Percentiles rank a stretch among this genome's conserved stretches.
phyloP scores from a whole-genome alignment of 1,140 invertebrate species.

The Laodelphax striatellus region DNA sequence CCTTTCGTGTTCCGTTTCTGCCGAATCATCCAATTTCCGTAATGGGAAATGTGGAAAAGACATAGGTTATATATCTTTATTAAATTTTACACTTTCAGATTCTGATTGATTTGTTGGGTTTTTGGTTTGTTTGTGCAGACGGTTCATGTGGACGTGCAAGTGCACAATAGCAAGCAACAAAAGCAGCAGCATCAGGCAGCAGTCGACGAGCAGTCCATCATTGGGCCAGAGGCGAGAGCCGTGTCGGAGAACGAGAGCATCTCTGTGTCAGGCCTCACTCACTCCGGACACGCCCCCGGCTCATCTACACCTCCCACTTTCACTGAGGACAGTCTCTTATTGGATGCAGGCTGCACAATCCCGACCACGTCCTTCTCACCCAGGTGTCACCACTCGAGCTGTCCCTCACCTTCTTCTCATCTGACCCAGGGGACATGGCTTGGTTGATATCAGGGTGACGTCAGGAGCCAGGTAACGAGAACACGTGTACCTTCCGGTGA shows the following conservation, averaged over 20 bases:
- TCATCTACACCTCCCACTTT: slow-evolving; percentile 18
- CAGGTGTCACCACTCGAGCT: slow-evolving; percentile 9
- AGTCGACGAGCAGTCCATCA: slow-evolving; percentile 19
- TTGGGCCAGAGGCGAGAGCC: slow-evolving; percentile 28
- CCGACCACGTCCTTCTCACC: slow-evolving; percentile 14
- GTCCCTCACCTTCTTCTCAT: background rate
- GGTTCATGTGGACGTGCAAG: slow-evolving; percentile 16
- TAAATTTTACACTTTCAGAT: too few relatives aligned
- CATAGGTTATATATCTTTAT: too few relatives aligned
- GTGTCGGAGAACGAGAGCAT: slow-evolving; percentile 30
- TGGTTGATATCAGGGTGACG: slow-evolving; percentile 17
- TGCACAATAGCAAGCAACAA: slow-evolving; percentile 14
- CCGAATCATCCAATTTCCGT: too few relatives aligned
- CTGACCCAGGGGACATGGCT: slow-evolving; percentile 13
- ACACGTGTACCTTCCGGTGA: slow-evolving; percentile 7
- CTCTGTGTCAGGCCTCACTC: slow-evolving; percentile 22
- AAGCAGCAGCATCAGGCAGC: background rate
- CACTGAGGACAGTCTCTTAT: slow-evolving; percentile 18
- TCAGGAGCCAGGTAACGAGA: background rate
- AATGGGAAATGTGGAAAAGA: too few relatives aligned
- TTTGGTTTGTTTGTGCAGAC: background rate
- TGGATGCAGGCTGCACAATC: slow-evolving; percentile 10
- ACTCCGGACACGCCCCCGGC: slow-evolving; percentile 22
- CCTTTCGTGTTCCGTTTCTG: too few relatives aligned
- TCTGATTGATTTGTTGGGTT: too few relatives aligned